Percentiles rank a stretch among this genome's conserved stretches.
Conservation (phyloP, 2,797 vertebrate genomes). For the Tapera naevia region DNA sequence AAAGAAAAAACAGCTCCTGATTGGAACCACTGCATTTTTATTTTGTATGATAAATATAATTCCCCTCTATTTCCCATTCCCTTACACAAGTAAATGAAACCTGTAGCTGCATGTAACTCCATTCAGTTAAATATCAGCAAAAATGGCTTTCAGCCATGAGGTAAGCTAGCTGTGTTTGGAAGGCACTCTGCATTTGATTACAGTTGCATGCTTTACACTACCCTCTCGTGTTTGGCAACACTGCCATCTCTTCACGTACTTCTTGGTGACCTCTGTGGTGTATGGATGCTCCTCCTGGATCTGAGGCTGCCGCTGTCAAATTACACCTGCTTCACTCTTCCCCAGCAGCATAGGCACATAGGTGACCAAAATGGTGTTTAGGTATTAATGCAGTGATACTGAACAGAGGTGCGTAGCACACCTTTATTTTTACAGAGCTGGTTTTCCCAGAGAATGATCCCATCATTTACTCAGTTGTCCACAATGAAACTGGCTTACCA, state of each 20-base stretch:
- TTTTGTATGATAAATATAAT: constrained; percentile 78
- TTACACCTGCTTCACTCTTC: not conserved
- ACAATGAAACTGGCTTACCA: not conserved
- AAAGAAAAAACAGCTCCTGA: not conserved
- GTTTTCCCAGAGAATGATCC: not conserved
- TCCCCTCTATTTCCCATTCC: constrained; percentile 73
- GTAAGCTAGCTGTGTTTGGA: constrained; percentile 21
- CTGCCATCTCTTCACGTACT: not conserved
- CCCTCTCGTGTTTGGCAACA: not conserved
- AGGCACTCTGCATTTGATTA: constrained; percentile 37
- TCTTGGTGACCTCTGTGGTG: not conserved
- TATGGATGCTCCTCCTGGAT: not conserved
- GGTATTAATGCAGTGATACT: not conserved
- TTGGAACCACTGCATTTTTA: constrained; percentile 77
- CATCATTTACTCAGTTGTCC: not conserved
- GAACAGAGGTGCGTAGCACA: not conserved
- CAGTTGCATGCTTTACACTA: not conserved
- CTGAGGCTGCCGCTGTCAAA: not conserved
- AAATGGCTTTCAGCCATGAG: not conserved
- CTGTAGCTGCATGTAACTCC: constrained; percentile 51
- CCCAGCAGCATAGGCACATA: not conserved
- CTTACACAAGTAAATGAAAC: constrained; percentile 66
- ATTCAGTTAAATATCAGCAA: constrained; percentile 55
- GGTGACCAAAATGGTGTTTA: not conserved
- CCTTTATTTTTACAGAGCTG: not conserved